Base-by-base conservation (phyloP, 2,113 vertebrate species). In the Oncorhynchus keta region DNA sequence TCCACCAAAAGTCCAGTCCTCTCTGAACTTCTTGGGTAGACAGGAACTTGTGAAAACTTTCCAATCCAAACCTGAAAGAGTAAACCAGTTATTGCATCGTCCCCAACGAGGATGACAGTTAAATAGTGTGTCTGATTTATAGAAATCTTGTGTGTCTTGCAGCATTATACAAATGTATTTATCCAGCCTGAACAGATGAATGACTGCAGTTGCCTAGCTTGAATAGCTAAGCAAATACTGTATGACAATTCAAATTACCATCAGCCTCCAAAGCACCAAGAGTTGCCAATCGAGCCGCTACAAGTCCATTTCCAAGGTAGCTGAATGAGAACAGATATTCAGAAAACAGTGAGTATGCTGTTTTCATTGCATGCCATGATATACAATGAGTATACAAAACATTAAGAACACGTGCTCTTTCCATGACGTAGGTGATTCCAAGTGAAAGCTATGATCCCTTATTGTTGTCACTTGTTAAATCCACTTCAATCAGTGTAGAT, bases 271-370 rank as follows among this genome's bases (percentile, higher is more conserved):
- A 92, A 66, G 96, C 98, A 86, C 97, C 97, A 72, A 99, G 93
- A 0, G 95, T 96, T 73, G 96, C 95, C 65, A 97, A 88, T 84
- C 97, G 95, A 85, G 96, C 96, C 45, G 95, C 96, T 88, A 94
- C 94, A 72, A 99, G 90, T 87, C 98, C 98, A 90, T 98, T 96
- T 65, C 97, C 97, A 89, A 99, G 92, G 90, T 99, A 99, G 90
- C 98, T 99, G 84, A 68, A 55, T 55, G 83, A 81, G 66, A 83
- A 49, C 12, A 51, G 18, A 75, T 22, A 57, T 24, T 22, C 20
- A 65, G 20, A 45, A n/a, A 14, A 61, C 5, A 70, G 39, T 12
- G 39, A 45, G 39, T 45, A 12, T 45, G 8, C 39, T 45, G 9
- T 14, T 64, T 45, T n/a, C 18, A 51, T 18, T 64, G 22, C 1